These are phyloP conservation scores for Akabosia matsudoensis DNA, from an alignment of 1,140 invertebrate species.

Conservation along the genomic window DNA sequence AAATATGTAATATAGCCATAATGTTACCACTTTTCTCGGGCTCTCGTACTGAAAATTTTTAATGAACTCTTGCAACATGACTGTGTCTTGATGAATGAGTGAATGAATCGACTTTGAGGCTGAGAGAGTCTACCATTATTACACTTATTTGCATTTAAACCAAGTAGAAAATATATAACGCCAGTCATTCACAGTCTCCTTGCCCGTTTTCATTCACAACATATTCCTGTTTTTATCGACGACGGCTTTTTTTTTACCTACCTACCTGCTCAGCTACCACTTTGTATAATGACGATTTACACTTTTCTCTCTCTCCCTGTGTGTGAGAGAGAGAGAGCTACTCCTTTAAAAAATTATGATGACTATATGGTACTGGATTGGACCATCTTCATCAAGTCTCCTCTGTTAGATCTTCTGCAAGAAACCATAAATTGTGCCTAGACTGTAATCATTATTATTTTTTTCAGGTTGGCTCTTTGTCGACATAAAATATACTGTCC, in stretches of 20 bases:
- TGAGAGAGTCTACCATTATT: not conserved
- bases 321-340: constrained; percentile 8
- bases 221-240: not conserved
- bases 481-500: not conserved
- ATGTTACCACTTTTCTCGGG: not conserved
- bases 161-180: not conserved
- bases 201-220: not conserved
- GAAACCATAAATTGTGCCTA: not conserved
- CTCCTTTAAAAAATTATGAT: no score
- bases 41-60: not conserved
- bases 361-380: not conserved
- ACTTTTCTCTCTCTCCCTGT: constrained; percentile 4
- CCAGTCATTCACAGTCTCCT: not conserved
- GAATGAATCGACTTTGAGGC: constrained; percentile 3
- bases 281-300: not conserved
- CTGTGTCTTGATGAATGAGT: constrained; percentile 1
- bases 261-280: not conserved
- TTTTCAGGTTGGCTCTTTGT: not conserved
- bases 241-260: not conserved
- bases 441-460: constrained; percentile 4
- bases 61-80: not conserved
- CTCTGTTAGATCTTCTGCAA: not conserved
- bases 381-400: not conserved
- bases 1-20: not conserved
- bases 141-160: not conserved